Evolutionary conservation across 1,140 invertebrate species (phyloP), one percentile per base, ranked within the genome.

Genomic region (Listronotus oregonensis): DNA sequence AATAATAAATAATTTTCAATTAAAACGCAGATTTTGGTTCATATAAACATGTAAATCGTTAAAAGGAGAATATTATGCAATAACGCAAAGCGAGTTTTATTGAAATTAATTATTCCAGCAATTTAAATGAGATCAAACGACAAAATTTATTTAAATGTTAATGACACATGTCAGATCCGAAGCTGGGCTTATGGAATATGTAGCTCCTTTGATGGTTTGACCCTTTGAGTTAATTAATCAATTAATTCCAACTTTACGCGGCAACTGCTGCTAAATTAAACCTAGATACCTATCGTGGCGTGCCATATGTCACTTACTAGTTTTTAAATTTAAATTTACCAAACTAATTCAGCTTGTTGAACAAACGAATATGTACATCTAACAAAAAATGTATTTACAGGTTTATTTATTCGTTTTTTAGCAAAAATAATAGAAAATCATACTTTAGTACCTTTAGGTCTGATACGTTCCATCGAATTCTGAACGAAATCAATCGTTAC

Each of bases 61-160:
- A 44, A 57, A 57, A 57, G 55, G 55, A 57, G 14, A 57, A 57
- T 57, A 44, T 46, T 15, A 57, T 57, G 15, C 31, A 32, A 57
- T 51, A 51, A 27, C 49, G 49, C 21, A 21, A 27, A 57, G 37
- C 54, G 21, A 56, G 55, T 61, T 61, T 27, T 27, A 46, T 61
- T 51, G 43, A 32, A 61, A 51, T 37, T 18, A 61, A 61, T 61
- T 61, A 61, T 61, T 61, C 39, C 59, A 10, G 27, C 18, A 43
- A 50, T 47, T 40, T 61, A 61, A 61, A 47, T 61, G 42, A 51
- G 49, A 61, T 61, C 47, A 61, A 61, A 61, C 59, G 47, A 40
- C 37, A 17, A 61, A 49, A 61, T 61, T 61, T 61, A 46, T 59
- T 51, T 61, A 61, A 50, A 61, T 61, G 59, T 14, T 61, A 61